Conservation (phyloP, 2,797 vertebrate species). For the Artibeus jamaicensis region DNA sequence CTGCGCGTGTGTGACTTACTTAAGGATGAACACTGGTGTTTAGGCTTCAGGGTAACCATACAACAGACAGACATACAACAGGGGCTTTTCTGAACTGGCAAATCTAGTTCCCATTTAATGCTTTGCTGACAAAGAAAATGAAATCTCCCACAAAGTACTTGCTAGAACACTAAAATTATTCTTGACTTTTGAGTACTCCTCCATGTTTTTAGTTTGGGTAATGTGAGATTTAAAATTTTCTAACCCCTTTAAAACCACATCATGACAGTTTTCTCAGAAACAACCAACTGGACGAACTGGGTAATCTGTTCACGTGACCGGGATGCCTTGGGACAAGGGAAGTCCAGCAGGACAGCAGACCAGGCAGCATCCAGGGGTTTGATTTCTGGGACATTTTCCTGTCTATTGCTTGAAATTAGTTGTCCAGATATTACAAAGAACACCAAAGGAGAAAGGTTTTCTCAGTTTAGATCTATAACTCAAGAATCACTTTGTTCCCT, state of each 20-base stretch:
- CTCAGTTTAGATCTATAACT: not conserved
- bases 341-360: not conserved
- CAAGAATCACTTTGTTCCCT: not conserved
- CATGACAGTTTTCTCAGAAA: conserved; percentile 5
- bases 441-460: not conserved
- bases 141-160: not conserved
- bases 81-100: not conserved
- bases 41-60: not conserved
- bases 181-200: not conserved
- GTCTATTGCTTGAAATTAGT: not conserved
- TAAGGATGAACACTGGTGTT: not conserved
- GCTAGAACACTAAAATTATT: not conserved
- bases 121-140: not conserved
- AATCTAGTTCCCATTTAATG: not conserved
- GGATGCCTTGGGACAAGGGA: not conserved
- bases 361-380: not conserved
- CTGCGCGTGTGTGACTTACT: not conserved
- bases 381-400: not conserved
- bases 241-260: not conserved
- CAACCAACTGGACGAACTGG: not conserved
- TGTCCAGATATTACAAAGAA: not conserved
- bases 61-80: not conserved
- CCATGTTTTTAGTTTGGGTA: not conserved
- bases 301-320: not conserved
- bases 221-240: not conserved